Evolutionary conservation across 1,140 invertebrate genomes (phyloP).

Genomic region (Brachionus sp.): DNA sequence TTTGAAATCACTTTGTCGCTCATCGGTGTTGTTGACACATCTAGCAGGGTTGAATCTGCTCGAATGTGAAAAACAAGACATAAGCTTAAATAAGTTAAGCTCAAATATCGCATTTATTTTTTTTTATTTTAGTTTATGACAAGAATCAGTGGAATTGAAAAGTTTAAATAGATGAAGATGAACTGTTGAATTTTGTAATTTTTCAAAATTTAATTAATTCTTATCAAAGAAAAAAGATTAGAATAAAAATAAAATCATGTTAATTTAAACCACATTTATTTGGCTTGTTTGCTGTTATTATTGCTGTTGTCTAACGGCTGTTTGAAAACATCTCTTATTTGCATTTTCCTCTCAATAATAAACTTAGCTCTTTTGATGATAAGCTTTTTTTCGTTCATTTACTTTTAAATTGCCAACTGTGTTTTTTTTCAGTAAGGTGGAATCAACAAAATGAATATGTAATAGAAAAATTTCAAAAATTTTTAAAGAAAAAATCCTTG

Average conservation of each 20-base stretch:
- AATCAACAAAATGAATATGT: neutral
- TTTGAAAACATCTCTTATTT: neutral
- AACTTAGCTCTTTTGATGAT: neutral
- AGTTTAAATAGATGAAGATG: neutral
- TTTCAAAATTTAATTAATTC: neutral
- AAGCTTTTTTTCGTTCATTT: slow-evolving; percentile 13
- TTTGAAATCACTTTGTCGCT: neutral
- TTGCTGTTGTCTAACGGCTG: neutral
- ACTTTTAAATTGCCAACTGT: neutral
- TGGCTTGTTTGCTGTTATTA: neutral
- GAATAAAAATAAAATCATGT: neutral
- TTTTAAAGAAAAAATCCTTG: too few species aligned
- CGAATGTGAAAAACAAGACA: neutral
- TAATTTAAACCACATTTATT: neutral
- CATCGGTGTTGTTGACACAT: neutral
- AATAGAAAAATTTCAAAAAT: too few species aligned
- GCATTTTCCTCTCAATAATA: neutral
- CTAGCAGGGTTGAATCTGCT: neutral
- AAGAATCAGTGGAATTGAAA: neutral
- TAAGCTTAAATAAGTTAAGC: slow-evolving; percentile 20
- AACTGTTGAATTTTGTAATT: slow-evolving; percentile 7
- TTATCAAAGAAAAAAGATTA: neutral
- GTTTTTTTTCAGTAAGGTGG: neutral
- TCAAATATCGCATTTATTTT: neutral
- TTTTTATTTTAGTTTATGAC: neutral